Conservation (phyloP, 2,797 vertebrate genomes). For the Microctenopoma steveboyesi region DNA sequence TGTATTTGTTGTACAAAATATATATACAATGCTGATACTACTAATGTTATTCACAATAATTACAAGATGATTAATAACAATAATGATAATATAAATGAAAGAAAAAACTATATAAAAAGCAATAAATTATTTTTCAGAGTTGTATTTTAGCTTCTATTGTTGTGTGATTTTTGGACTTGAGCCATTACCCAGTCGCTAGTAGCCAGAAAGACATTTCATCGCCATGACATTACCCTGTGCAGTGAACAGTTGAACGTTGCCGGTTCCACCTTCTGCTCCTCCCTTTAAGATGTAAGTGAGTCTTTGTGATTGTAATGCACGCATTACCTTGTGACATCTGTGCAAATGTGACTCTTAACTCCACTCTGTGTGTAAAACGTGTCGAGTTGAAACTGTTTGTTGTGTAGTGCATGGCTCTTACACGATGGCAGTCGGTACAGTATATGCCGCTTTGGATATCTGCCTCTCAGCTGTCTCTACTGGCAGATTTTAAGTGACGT, state of each 20-base stretch:
- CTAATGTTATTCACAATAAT: slow-evolving; percentile 84
- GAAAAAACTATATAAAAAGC: slow-evolving; percentile 88
- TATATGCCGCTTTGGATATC: slow-evolving; percentile 63
- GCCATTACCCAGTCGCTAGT: slow-evolving; percentile 92
- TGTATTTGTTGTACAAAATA: slow-evolving; percentile 94
- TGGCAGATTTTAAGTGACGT: slow-evolving; percentile 69
- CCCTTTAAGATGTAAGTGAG: slow-evolving; percentile 73
- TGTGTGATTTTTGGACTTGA: slow-evolving; percentile 94
- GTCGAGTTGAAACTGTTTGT: slow-evolving; percentile 69
- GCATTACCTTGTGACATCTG: slow-evolving; percentile 70
- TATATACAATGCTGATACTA: slow-evolving; percentile 66
- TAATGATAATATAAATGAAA: slow-evolving; percentile 81
- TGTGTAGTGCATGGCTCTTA: slow-evolving; percentile 76
- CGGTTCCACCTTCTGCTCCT: slow-evolving; percentile 35
- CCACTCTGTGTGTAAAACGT: slow-evolving; percentile 57
- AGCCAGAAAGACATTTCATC: slow-evolving; percentile 62
- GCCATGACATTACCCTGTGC: slow-evolving; percentile 21
- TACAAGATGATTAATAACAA: slow-evolving; percentile 80
- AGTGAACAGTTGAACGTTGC: slow-evolving; percentile 51
- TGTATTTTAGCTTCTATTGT: slow-evolving; percentile 97
- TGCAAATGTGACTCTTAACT: slow-evolving; percentile 68
- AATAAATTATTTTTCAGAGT: slow-evolving; percentile 99
- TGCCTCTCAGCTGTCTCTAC: slow-evolving; percentile 66
- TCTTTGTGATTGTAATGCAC: slow-evolving; percentile 72
- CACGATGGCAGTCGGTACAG: slow-evolving; percentile 55